phyloP scores from a whole-genome alignment of 2,888 invertebrate genomes.

The Rhodophaea formosa region DNA sequence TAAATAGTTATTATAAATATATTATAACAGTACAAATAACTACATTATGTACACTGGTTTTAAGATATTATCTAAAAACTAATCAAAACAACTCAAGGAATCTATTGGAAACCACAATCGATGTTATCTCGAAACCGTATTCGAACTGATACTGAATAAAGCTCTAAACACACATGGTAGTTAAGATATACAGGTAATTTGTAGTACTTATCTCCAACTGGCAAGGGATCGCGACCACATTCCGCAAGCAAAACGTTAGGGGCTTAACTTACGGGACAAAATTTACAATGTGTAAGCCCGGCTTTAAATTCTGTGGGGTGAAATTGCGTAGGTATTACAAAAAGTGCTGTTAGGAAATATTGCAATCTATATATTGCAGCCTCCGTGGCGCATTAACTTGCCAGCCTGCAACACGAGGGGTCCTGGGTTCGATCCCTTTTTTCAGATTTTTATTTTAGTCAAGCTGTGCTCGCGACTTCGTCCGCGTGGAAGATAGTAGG shows the following conservation, averaged over 20 bases:
- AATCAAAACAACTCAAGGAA: background rate
- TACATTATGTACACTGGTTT: too few relatives aligned
- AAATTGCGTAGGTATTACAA: background rate
- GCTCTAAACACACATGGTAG: conserved; percentile 1
- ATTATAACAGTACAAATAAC: too few relatives aligned
- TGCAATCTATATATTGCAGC: too few relatives aligned
- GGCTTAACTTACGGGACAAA: conserved; percentile 14
- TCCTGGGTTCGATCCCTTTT: too few relatives aligned
- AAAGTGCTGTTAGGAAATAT: background rate
- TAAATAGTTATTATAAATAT: too few relatives aligned
- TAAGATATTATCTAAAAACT: too few relatives aligned
- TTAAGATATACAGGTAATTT: conserved; percentile 9
- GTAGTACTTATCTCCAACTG: conserved; percentile 5
- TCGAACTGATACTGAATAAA: background rate
- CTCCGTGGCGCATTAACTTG: too few relatives aligned
- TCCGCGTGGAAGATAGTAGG: too few relatives aligned
- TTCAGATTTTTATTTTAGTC: too few relatives aligned
- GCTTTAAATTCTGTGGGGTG: conserved; percentile 1
- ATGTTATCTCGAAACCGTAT: background rate
- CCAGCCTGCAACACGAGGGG: too few relatives aligned
- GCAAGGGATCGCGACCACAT: conserved; percentile 13
- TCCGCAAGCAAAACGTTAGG: background rate
- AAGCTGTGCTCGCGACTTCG: too few relatives aligned
- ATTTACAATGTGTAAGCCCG: conserved; percentile 16
- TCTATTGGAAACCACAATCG: background rate